phyloP scores from a whole-genome alignment of 2,797 vertebrate genomes.

The Gallinago nigripennis region DNA sequence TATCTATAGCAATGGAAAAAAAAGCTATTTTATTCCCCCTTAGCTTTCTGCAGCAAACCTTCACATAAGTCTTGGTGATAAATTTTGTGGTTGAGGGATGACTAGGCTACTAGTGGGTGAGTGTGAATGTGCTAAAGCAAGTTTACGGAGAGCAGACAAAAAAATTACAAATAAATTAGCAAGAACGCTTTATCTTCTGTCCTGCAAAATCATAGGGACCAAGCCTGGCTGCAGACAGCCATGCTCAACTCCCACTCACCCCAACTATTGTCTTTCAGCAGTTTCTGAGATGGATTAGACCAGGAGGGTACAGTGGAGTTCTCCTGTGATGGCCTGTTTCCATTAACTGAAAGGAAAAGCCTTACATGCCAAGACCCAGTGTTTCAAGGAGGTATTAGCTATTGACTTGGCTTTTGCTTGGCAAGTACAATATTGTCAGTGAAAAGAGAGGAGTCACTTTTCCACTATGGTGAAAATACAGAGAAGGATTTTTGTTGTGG shows the following conservation, averaged over 20 bases:
- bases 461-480: background rate
- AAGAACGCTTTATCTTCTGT: background rate
- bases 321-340: background rate
- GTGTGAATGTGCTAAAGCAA: background rate
- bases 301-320: background rate
- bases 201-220: background rate
- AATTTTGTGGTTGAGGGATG: background rate
- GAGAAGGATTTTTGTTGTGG: background rate
- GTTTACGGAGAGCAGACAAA: background rate
- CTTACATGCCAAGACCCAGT: background rate
- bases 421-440: background rate
- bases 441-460: background rate
- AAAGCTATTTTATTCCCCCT: background rate
- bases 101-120: background rate
- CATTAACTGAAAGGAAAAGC: background rate
- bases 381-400: background rate
- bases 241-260: background rate
- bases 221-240: background rate
- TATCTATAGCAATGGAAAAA: background rate
- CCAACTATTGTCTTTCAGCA: background rate
- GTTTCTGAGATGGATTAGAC: background rate
- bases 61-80: background rate
- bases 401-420: background rate
- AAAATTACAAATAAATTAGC: background rate
- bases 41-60: background rate